These are phyloP conservation scores for Mastomys natalensis DNA, from an alignment of 2,113 vertebrate genomes.

Conservation along the genomic window DNA sequence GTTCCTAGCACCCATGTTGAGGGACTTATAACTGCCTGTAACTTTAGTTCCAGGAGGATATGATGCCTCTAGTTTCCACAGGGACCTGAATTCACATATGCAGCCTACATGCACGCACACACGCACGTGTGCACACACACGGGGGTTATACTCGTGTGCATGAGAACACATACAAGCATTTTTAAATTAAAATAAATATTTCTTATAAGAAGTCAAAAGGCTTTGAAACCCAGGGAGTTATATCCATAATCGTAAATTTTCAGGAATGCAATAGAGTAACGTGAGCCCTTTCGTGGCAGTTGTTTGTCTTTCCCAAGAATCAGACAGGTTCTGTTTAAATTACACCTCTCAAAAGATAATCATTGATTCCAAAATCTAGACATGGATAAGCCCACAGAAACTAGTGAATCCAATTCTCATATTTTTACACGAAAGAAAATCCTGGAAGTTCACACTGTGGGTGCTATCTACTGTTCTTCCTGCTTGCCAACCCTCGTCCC, in stretches of 20 bases:
- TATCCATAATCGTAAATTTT: neutral
- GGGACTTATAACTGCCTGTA: neutral
- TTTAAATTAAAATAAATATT: neutral
- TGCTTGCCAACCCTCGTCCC: neutral
- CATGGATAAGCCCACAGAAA: neutral
- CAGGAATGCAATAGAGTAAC: neutral
- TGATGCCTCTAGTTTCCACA: neutral
- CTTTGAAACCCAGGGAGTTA: neutral
- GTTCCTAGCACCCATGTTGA: neutral
- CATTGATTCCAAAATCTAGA: neutral
- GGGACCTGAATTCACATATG: neutral
- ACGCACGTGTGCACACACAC: neutral
- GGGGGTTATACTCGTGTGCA: no score
- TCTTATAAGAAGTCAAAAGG: slow-evolving; percentile 5
- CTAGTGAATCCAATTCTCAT: neutral
- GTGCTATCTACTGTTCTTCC: neutral
- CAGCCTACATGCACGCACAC: neutral
- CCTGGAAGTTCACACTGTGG: neutral
- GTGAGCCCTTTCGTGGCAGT: neutral
- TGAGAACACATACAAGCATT: neutral
- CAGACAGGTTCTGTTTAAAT: neutral
- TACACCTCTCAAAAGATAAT: neutral
- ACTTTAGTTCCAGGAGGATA: neutral
- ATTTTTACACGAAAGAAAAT: neutral
- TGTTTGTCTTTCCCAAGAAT: neutral